Evolutionary conservation across 2,797 vertebrate genomes (phyloP).

Genomic region (Thamnophis elegans): DNA sequence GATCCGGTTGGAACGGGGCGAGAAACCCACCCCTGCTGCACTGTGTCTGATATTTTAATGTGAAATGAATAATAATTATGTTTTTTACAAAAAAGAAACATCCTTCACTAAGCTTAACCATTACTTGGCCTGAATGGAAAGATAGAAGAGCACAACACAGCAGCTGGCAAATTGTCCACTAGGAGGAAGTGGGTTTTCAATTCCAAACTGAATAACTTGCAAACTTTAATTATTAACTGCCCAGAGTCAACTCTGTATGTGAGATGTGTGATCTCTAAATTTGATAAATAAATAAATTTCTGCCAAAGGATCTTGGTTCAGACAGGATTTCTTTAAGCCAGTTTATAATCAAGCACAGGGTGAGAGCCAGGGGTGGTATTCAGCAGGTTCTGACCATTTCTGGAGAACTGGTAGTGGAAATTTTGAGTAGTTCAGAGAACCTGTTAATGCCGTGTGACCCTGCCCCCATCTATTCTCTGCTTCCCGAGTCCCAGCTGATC

Average conservation of each 20-base stretch:
- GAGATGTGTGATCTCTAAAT: background rate
- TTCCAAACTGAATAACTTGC: background rate
- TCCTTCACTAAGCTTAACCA: background rate
- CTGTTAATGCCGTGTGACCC: no score
- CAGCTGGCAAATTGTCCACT: background rate
- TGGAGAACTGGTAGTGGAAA: no score
- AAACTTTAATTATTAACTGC: background rate
- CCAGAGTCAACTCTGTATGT: background rate
- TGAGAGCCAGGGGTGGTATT: background rate
- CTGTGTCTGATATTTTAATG: no score
- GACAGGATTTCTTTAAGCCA: background rate
- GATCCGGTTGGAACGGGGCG: no score
- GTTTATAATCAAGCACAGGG: background rate
- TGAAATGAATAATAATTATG: no score
- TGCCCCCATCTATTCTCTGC: no score
- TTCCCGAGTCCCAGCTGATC: no score
- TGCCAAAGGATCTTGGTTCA: background rate
- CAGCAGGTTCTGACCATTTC: no score
- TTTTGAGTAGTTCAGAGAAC: no score
- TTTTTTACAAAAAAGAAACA: no score
- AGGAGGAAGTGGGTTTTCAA: background rate
- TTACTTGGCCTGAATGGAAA: background rate
- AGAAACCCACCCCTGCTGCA: no score
- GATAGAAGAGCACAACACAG: background rate
- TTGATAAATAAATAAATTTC: background rate